Evolutionary conservation across 2,888 invertebrate genomes (phyloP).

Genomic region (Ferrisia virgata): DNA sequence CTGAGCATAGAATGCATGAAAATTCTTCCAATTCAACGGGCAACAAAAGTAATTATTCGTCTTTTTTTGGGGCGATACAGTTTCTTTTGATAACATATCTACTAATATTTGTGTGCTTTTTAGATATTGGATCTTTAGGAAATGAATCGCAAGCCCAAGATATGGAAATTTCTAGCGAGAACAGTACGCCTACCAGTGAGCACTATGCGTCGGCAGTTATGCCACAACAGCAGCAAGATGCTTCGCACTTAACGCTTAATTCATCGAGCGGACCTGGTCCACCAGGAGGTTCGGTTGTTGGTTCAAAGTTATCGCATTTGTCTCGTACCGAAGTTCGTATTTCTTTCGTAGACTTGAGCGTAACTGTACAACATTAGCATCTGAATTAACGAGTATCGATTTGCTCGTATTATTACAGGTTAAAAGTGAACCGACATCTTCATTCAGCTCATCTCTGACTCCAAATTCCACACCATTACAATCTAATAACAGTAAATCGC

Average conservation of each 20-base stretch:
- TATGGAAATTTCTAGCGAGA: slow-evolving; percentile 91
- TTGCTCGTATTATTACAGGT: neutral
- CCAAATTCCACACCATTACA: slow-evolving; percentile 34
- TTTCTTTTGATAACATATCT: too few relatives aligned
- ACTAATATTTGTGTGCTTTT: neutral
- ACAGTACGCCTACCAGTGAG: slow-evolving; percentile 83
- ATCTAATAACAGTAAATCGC: slow-evolving; percentile 21
- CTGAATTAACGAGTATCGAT: neutral
- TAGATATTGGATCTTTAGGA: slow-evolving; percentile 42
- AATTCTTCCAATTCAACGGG: slow-evolving; percentile 15
- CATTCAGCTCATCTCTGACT: slow-evolving; percentile 38
- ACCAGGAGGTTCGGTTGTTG: neutral
- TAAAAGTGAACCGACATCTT: slow-evolving; percentile 44
- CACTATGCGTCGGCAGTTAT: slow-evolving; percentile 56
- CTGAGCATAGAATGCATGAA: slow-evolving; percentile 32
- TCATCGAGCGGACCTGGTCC: slow-evolving; percentile 27
- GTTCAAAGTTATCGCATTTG: neutral
- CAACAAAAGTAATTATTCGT: neutral
- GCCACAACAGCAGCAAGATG: slow-evolving; percentile 52
- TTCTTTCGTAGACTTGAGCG: too few relatives aligned
- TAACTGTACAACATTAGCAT: neutral
- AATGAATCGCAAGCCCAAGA: slow-evolving; percentile 66
- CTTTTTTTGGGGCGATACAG: too few relatives aligned
- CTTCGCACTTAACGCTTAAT: slow-evolving; percentile 39
- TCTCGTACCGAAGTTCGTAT: slow-evolving; percentile 35